These are phyloP conservation scores for Rhea pennata DNA, from an alignment of 2,113 vertebrate genomes.

Conservation along the genomic window DNA sequence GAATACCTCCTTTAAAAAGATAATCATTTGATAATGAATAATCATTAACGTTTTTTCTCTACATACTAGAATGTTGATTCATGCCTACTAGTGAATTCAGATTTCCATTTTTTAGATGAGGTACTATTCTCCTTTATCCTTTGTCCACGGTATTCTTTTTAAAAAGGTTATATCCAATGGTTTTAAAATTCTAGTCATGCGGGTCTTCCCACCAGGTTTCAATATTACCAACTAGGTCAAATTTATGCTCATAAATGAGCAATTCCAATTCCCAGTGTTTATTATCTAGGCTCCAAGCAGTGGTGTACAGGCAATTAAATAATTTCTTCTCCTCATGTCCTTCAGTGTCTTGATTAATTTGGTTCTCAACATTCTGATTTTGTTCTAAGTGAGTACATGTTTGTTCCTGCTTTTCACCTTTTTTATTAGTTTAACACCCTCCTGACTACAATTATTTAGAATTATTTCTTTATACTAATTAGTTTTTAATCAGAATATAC, in stretches of 20 bases:
- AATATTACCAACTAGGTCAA: slow-evolving; percentile 2
- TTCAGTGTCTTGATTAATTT: slow-evolving; percentile 50
- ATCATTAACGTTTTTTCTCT: neutral
- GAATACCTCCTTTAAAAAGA: neutral
- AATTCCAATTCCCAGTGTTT: slow-evolving; percentile 41
- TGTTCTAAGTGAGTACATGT: neutral
- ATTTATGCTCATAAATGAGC: slow-evolving; percentile 41
- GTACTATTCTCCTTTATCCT: neutral
- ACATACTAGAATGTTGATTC: neutral
- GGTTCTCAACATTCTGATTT: slow-evolving; percentile 7
- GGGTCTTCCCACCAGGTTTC: neutral
- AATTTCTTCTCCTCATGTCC: slow-evolving; percentile 33
- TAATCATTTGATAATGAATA: neutral
- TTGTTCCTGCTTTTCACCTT: neutral
- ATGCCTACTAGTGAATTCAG: neutral
- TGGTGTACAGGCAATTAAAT: slow-evolving; percentile 36
- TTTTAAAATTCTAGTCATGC: slow-evolving; percentile 10
- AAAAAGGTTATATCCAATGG: neutral
- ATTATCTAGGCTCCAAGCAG: slow-evolving; percentile 21
- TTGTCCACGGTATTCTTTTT: neutral
- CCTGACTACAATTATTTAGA: neutral
- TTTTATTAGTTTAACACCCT: neutral
- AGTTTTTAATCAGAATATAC: neutral
- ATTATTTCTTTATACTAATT: neutral
- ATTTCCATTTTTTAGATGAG: fast-evolving